Evolutionary conservation across 2,113 vertebrate species (phyloP), one percentile per base, ranked within the genome.

Genomic region (Camarhynchus parvulus): DNA sequence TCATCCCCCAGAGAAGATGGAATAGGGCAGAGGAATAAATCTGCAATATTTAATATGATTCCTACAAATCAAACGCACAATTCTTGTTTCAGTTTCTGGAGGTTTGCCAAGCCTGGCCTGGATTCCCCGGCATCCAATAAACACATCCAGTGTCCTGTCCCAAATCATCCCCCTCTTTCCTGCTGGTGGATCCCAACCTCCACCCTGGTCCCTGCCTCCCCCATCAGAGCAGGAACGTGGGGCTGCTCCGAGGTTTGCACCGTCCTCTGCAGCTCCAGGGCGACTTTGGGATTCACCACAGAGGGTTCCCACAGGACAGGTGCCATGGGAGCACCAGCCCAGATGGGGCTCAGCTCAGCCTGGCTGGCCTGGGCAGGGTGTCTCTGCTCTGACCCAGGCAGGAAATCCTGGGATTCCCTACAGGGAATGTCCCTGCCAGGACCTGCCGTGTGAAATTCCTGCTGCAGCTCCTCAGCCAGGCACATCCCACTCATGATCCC

Each of bases 141-240:
- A 15, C 1, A 20, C 0, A 2, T 15, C 33, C 55, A 2, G 15
- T 3, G 11, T 23, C 55, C 25, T 10, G 3, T 13, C 42, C 59
- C 13, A 0, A 3, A 10, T 8, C 11, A 5, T 39, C 23, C 21
- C 55, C 37, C 21, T 21, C 5, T 1, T 6, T 46, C 74, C 41
- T 35, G 10, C 68, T 59, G 0, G 14, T 6, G 49, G 44, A 47
- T 61, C 61, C 1, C 8, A 74, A 10, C 11, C 33, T 46, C 46
- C 27, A 12, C 42, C 30, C 61, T 4, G 39, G 6, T 20, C 50
- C 70, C 63, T 5, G 15, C 12, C 56, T 50, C 37, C n/a, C 4
- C 7, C 39, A 23, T 9, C 13, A 4, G 18, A 52, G 24, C 35
- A 22, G 58, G 63, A 80, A 18, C 0, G 1, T 3, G 11, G 20